Base-by-base conservation (phyloP, 2,888 invertebrate genomes). In the Drosophila stalkeri region DNA sequence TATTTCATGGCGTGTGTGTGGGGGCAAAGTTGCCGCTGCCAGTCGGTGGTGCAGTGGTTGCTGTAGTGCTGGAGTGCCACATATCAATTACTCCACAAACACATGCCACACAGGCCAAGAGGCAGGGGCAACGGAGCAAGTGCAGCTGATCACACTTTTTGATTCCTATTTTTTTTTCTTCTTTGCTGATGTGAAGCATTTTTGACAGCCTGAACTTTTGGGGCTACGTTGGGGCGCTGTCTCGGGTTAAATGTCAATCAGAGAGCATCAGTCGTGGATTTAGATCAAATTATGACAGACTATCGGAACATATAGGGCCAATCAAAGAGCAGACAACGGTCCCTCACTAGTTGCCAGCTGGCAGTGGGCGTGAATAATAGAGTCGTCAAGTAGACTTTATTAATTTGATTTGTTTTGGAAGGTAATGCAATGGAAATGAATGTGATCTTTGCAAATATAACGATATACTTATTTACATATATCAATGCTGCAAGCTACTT, bases 61-160 rank as follows among this genome's bases (percentile, higher is more conserved):
- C 49, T 39, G 70, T 85, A 49, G 71, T 83, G 60, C 39, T 14
- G 47, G 60, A 49, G 91, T 91, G 89, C 88, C 89, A 51, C 51
- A 89, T 92, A 92, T 91, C 92, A 92, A 91, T 91, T 91, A 91
- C 91, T 89, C 77, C 78, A 86, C 86, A 92, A 92, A 91, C 90
- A 91, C 86, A 91, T 86, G 88, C 82, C 80, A 73, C 72, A 70
- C 72, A 74, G 56, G 52, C 62, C 47, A 43, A 39, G 18, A 52
- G 33, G 56, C 63, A 51, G 27, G 60, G 47, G 47, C 23, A 14
- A 37, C 67, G 47, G 52, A 61, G 62, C 89, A 90, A 87, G 90
- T 90, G 89, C 90, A 90, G 90, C 90, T 88, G 90, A 89, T 90
- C 90, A 83, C 89, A 90, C 85, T 81, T 79, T 72, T 55, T 44